A percentile compares a stretch with the other conserved stretches of the same genome.
Conservation (phyloP, 2,888 invertebrate species). For the Portevinia maculata region DNA sequence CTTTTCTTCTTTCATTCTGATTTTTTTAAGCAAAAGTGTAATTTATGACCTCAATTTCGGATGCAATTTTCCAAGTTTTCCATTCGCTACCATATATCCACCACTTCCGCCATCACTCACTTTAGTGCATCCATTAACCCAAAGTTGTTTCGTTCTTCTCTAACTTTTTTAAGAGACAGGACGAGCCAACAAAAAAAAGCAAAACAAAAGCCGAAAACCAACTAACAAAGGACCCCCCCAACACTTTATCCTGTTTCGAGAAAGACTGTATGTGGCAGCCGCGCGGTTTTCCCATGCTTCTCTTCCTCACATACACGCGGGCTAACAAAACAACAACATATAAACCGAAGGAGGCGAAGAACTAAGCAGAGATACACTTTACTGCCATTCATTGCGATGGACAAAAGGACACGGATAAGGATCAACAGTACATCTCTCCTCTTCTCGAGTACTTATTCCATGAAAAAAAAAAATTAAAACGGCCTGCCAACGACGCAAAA, state of each 20-base stretch:
- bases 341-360: background rate
- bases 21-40: constrained; percentile 36
- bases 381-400: constrained; percentile 65
- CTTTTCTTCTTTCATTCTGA: constrained; percentile 3
- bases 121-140: constrained; percentile 72
- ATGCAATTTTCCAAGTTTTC: constrained; percentile 71
- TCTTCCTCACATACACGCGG: constrained; percentile 17
- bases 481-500: constrained; percentile 55
- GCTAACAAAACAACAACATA: constrained; percentile 32
- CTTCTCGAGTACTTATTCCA: constrained; percentile 46
- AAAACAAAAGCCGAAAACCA: constrained; percentile 3
- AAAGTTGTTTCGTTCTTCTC: constrained; percentile 61
- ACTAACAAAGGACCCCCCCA: constrained; percentile 24
- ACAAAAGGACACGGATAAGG: constrained; percentile 67
- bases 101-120: constrained; percentile 71
- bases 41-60: constrained; percentile 69
- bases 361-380: constrained; percentile 48
- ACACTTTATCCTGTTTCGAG: constrained; percentile 18
- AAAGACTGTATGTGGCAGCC: constrained; percentile 29
- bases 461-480: background rate
- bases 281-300: background rate
- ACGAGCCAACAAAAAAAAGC: constrained; percentile 2
- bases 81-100: constrained; percentile 48
- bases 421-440: constrained; percentile 63
- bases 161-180: constrained; percentile 40